A percentile compares a stretch with the other conserved stretches of the same genome.
Evolutionary conservation across 1,140 invertebrate species (phyloP).

Genomic region (Brachystomella parvula): DNA sequence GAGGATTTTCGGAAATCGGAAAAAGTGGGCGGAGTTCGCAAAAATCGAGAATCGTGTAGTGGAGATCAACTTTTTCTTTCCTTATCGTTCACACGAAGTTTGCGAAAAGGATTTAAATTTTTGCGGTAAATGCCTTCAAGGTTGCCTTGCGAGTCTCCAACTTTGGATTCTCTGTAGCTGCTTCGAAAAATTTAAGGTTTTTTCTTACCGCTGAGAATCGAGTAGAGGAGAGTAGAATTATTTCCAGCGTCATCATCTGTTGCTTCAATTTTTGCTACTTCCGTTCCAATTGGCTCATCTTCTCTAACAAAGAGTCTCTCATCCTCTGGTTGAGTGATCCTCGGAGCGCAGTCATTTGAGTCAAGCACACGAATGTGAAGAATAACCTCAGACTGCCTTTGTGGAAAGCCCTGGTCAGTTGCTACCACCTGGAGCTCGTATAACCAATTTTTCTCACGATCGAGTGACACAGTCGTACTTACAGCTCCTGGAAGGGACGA

Average conservation of each 20-base stretch:
- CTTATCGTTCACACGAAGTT: no score
- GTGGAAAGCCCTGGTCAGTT: slow-evolving; percentile 68
- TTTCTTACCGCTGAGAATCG: slow-evolving; percentile 62
- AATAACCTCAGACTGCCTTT: slow-evolving; percentile 61
- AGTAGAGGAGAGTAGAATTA: slow-evolving; percentile 81
- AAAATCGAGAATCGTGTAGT: no score
- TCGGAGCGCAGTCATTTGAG: slow-evolving; percentile 73
- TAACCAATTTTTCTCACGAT: slow-evolving; percentile 66
- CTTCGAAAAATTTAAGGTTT: slow-evolving; percentile 12
- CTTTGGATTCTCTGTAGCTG: no score
- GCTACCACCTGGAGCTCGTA: slow-evolving; percentile 79
- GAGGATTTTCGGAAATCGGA: no score
- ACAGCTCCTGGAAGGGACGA: slow-evolving; percentile 61
- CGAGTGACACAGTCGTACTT: slow-evolving; percentile 66
- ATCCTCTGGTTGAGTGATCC: slow-evolving; percentile 77
- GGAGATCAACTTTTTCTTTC: no score
- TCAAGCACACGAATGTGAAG: slow-evolving; percentile 68
- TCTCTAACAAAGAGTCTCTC: slow-evolving; percentile 78
- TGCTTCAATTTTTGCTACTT: slow-evolving; percentile 74
- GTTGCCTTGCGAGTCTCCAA: no score
- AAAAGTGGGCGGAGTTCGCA: no score
- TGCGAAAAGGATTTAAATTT: no score
- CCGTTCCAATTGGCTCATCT: slow-evolving; percentile 73
- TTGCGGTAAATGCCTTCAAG: no score
- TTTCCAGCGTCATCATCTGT: slow-evolving; percentile 76